Evolutionary conservation across 2,888 invertebrate species (phyloP).

Genomic region (Rhaphigaster nebulosa): DNA sequence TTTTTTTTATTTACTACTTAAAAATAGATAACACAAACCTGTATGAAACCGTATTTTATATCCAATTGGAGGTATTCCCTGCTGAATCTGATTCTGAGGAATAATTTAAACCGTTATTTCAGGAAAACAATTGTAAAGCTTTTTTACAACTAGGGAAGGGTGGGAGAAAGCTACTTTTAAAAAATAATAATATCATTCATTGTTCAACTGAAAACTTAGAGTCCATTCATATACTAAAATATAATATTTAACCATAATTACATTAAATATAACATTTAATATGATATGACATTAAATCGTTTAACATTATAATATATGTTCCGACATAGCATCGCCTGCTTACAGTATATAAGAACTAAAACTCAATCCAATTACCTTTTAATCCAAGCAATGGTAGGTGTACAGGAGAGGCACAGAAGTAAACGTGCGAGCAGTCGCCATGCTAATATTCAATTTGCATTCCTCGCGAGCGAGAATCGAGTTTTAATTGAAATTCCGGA

Average conservation of each 20-base stretch:
- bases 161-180: neutral
- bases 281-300: too few species aligned
- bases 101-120: neutral
- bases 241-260: too few species aligned
- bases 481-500: conserved; percentile 43
- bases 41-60: neutral
- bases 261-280: too few species aligned
- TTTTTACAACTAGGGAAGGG: neutral
- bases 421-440: neutral
- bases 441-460: conserved; percentile 48
- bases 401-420: neutral
- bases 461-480: conserved; percentile 13
- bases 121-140: neutral
- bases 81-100: neutral
- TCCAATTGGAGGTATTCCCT: neutral
- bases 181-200: too few species aligned
- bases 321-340: too few species aligned
- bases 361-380: too few species aligned
- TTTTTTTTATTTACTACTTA: neutral
- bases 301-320: too few species aligned
- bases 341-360: too few species aligned
- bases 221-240: too few species aligned
- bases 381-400: too few species aligned
- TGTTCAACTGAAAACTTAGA: too few species aligned
- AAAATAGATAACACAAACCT: neutral